These are phyloP conservation scores for Flabesymbios commensalis DNA, from an alignment of 2,888 invertebrate species.

Conservation along the genomic window DNA sequence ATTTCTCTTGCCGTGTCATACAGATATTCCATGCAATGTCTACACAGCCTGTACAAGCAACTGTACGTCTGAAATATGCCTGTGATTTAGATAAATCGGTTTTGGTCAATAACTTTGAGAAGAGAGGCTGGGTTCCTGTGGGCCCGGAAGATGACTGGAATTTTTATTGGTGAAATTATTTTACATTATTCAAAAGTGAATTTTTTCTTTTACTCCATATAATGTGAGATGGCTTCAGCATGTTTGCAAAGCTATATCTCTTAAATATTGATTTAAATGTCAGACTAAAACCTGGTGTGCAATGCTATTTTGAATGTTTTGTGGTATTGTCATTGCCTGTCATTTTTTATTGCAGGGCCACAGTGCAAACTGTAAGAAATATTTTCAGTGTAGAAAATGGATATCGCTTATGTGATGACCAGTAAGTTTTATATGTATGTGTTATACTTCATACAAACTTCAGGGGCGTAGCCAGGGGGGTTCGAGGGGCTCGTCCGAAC, in stretches of 20 bases:
- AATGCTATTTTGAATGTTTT: neutral
- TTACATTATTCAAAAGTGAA: no score
- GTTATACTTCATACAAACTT: no score
- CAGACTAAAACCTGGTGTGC: neutral
- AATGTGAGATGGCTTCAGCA: no score
- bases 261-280: neutral
- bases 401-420: conserved; percentile 89
- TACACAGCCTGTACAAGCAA: no score
- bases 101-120: conserved; percentile 87
- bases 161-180: conserved; percentile 75
- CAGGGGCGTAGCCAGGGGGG: no score
- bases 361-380: conserved; percentile 85
- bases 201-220: no score
- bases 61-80: conserved; percentile 46
- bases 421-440: conserved; percentile 67
- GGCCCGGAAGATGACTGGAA: conserved; percentile 93
- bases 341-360: conserved; percentile 68
- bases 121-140: conserved; percentile 86
- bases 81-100: conserved; percentile 95
- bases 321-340: neutral
- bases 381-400: conserved; percentile 91
- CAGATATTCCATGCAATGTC: no score
- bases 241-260: no score
- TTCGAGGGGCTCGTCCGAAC: no score
- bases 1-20: no score